These are phyloP conservation scores for Chrysocyon brachyurus DNA, from an alignment of 2,797 vertebrate species.

Conservation along the genomic window DNA sequence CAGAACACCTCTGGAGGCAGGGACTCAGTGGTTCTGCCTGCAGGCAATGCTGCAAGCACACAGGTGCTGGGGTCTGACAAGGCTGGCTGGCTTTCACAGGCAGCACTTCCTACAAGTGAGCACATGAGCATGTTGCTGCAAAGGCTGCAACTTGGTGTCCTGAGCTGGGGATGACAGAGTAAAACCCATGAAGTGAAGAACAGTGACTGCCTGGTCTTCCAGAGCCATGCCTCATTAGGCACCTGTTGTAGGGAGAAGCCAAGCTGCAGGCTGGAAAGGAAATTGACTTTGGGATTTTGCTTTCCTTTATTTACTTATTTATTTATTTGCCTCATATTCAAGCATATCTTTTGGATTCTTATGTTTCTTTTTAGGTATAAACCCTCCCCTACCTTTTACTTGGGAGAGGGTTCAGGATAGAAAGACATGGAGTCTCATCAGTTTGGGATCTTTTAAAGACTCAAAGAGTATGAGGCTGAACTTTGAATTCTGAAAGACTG, in stretches of 20 bases:
- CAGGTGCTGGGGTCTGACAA: not conserved
- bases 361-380: not conserved
- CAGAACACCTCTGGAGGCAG: not conserved
- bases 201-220: constrained; percentile 45
- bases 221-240: constrained; percentile 47
- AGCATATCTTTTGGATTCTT: not conserved
- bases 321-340: not conserved
- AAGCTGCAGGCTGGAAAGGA: constrained; percentile 47
- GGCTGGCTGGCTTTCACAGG: not conserved
- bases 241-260: constrained; percentile 28
- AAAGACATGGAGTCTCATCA: not conserved
- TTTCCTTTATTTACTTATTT: not conserved
- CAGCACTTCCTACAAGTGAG: not conserved
- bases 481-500: not conserved
- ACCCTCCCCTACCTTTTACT: not conserved
- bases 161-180: constrained; percentile 4
- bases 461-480: not conserved
- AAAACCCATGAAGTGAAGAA: constrained; percentile 16
- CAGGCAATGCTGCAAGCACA: not conserved
- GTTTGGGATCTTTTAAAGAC: not conserved
- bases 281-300: not conserved
- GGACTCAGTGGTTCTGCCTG: not conserved
- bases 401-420: not conserved
- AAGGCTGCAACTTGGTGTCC: constrained; percentile 36
- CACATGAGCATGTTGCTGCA: constrained; percentile 45